Base-by-base conservation (phyloP, 2,797 vertebrate species). In the Parambassis ranga region DNA sequence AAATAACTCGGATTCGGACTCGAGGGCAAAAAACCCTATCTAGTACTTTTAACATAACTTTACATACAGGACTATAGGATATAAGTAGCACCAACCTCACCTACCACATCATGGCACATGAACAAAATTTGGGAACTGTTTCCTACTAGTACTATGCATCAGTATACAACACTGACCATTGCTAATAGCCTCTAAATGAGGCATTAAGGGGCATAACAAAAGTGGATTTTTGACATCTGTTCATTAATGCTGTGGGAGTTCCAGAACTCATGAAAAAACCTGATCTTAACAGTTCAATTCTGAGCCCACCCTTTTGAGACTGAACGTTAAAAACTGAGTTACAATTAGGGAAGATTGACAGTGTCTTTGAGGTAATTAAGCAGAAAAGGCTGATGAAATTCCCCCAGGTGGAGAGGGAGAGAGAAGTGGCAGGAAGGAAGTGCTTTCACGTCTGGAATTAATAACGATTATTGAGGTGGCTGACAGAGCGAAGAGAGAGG, bases 331-430 rank as follows among this genome's bases (percentile, higher is more conserved):
- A 67, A 83, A 90, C 64, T 56, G 63, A 87, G 82, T 72, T 72
- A 80, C 88, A 90, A 91, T 89, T 89, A 90, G 79, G 18, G 30
- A 56, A 86, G 87, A 92, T 30, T 90, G 90, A 90, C 88, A 83
- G 85, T 65, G 70, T 81, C 83, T 90, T 89, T 87, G 75, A 86
- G 79, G 87, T 91, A 90, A 91, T 91, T 90, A 91, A 79, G 75
- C 60, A 61, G 68, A 77, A 81, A 85, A 52, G 74, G 67, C 79
- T 86, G 83, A 84, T 85, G 81, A 79, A 79, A 83, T 72, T 84
- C 87, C 83, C 89, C 70, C 77, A 85, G 85, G 89, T 89, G 72
- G 79, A 74, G 61, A 52, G 49, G 23, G 28, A 62, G 68, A 51
- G 51, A 50, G 67, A 13, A 39, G 66, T 9, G 71, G 42, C 39